phyloP scores from a whole-genome alignment of 2,797 vertebrate species.

The Otus scops region DNA sequence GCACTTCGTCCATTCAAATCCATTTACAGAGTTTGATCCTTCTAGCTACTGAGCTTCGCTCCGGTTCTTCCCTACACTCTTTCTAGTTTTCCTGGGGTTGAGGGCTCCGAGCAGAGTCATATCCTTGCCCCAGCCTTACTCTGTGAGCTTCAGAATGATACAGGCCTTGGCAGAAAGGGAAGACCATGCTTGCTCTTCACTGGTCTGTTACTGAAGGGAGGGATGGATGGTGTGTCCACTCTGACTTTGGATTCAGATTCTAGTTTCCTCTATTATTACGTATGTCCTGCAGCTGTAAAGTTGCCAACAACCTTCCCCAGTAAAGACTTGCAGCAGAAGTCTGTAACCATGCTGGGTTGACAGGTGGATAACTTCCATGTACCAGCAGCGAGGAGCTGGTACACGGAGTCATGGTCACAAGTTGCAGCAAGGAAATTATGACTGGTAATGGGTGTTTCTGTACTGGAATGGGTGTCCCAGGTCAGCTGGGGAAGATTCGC shows the following conservation, averaged over 20 bases:
- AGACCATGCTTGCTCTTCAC: not conserved
- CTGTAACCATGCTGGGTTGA: not conserved
- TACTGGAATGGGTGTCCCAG: not conserved
- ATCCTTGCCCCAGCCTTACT: not conserved
- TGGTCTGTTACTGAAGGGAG: not conserved
- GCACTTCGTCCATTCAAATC: not conserved
- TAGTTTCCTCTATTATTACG: not conserved
- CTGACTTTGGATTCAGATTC: not conserved
- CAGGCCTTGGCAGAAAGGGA: not conserved
- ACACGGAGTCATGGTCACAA: rapidly evolving
- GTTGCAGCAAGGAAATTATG: not conserved
- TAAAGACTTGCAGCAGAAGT: not conserved
- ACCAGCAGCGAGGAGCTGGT: not conserved
- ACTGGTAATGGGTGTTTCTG: not conserved
- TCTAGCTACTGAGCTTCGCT: not conserved
- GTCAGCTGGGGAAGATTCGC: not conserved
- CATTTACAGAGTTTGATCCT: not conserved
- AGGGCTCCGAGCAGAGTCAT: not conserved
- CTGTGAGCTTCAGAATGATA: not conserved
- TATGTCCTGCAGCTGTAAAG: not conserved
- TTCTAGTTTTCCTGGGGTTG: not conserved
- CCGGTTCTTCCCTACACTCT: not conserved
- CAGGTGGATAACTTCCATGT: not conserved
- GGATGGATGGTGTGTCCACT: not conserved
- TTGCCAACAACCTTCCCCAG: not conserved